Evolutionary conservation across 2,888 invertebrate species (phyloP).

Genomic region (Tortrix viridana): DNA sequence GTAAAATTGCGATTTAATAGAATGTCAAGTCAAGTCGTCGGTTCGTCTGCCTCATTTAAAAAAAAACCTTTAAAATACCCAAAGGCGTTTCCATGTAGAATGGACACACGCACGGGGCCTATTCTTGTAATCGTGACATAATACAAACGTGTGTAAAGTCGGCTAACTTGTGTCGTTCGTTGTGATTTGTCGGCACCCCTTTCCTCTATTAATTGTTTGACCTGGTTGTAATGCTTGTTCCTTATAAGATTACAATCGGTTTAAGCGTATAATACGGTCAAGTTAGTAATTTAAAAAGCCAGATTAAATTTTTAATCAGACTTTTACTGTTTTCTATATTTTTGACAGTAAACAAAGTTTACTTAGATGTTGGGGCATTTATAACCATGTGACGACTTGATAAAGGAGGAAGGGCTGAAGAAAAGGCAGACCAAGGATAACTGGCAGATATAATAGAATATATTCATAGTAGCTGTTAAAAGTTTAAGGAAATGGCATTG

Average conservation of each 20-base stretch:
- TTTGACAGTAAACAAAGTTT: neutral
- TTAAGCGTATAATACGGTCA: slow-evolving; percentile 19
- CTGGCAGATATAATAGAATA: no score
- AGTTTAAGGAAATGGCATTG: no score
- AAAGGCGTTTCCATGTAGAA: neutral
- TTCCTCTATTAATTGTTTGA: slow-evolving; percentile 23
- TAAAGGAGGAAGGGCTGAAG: no score
- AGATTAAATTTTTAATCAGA: neutral
- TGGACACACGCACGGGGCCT: slow-evolving; percentile 27
- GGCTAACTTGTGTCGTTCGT: slow-evolving; percentile 30
- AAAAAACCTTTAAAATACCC: neutral
- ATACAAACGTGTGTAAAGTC: slow-evolving; percentile 37
- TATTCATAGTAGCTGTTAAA: no score
- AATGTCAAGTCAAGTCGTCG: no score
- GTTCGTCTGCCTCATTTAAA: no score
- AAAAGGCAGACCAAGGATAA: no score
- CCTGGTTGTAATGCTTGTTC: slow-evolving; percentile 31
- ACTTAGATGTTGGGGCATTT: no score
- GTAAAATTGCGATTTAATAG: no score
- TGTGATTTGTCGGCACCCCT: slow-evolving; percentile 33
- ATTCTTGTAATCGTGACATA: slow-evolving; percentile 37
- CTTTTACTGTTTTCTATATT: neutral
- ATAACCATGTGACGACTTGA: no score
- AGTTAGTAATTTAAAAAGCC: slow-evolving; percentile 9
- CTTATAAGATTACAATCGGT: slow-evolving; percentile 23